A percentile compares a stretch with the other conserved stretches of the same genome.
These are phyloP conservation scores for Cephonodes hylas DNA, from an alignment of 2,888 invertebrate species.

Conservation along the genomic window DNA sequence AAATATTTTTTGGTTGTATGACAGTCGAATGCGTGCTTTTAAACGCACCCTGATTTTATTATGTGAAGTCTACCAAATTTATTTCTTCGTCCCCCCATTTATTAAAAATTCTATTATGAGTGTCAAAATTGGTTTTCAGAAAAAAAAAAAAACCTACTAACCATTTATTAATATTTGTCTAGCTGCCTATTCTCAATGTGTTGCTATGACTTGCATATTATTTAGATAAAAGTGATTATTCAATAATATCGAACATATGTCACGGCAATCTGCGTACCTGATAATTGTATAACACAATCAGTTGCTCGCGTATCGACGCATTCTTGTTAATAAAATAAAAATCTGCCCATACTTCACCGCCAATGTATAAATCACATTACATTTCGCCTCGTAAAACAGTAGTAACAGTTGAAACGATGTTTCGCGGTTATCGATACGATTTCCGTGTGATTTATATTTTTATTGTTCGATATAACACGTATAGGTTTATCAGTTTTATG, in stretches of 20 bases:
- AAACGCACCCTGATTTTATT: too few relatives aligned
- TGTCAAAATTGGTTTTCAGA: too few relatives aligned
- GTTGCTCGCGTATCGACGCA: background rate
- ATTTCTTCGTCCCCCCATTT: too few relatives aligned
- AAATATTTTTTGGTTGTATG: too few relatives aligned
- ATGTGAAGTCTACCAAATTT: too few relatives aligned
- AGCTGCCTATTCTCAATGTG: too few relatives aligned
- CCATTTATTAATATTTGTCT: too few relatives aligned
- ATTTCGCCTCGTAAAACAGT: background rate
- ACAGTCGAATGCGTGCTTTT: too few relatives aligned
- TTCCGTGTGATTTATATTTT: background rate
- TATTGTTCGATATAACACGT: background rate
- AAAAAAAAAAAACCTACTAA: too few relatives aligned
- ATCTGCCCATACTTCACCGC: background rate
- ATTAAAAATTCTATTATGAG: too few relatives aligned
- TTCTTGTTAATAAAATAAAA: background rate
- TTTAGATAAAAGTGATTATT: background rate
- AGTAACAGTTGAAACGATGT: background rate
- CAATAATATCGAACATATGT: background rate
- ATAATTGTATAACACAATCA: background rate
- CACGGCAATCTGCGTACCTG: background rate
- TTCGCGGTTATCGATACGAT: conserved; percentile 1
- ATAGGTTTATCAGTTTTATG: background rate
- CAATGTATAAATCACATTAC: background rate
- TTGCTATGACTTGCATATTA: background rate